Evolutionary conservation across 2,797 vertebrate genomes (phyloP).

Genomic region (Oryzias sinensis): DNA sequence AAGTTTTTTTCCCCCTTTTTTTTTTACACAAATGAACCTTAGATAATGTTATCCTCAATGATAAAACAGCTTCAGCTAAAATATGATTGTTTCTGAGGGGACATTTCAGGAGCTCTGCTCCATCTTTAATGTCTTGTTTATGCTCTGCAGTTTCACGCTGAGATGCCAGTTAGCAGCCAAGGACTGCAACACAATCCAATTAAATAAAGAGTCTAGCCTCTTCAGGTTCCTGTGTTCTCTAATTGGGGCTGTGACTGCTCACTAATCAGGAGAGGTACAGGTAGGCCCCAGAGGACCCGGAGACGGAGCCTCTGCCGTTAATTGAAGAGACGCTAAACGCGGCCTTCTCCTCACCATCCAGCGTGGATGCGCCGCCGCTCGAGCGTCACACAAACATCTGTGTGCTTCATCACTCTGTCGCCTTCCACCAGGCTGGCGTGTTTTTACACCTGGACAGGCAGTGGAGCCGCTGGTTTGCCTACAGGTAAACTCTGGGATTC

Average conservation of each 20-base stretch:
- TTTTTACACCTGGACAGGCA: constrained; percentile 41
- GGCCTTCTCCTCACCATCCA: constrained; percentile 21
- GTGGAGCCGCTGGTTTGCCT: constrained; percentile 7
- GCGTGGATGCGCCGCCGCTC: constrained; percentile 31
- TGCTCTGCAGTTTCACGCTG: constrained; percentile 44
- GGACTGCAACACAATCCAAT: constrained; percentile 77
- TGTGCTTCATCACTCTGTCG: constrained; percentile 37
- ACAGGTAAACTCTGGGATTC: background rate
- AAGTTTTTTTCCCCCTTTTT: too few species aligned
- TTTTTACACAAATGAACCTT: too few species aligned
- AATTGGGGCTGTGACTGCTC: constrained; percentile 82
- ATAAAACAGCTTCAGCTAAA: constrained; percentile 7
- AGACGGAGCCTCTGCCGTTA: constrained; percentile 71
- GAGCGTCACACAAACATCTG: constrained; percentile 35
- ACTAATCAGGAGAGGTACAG: constrained; percentile 76
- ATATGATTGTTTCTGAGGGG: constrained; percentile 10
- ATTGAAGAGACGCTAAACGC: constrained; percentile 74
- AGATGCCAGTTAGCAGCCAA: constrained; percentile 66
- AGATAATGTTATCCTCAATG: too few species aligned
- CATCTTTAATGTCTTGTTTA: constrained; percentile 70
- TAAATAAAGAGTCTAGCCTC: constrained; percentile 78
- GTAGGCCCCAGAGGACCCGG: constrained; percentile 71
- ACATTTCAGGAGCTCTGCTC: constrained; percentile 31
- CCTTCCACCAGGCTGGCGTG: constrained; percentile 44
- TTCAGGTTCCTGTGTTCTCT: constrained; percentile 75